Conservation (phyloP, 2,797 vertebrate genomes). For the Halcyon smyrnensis region DNA sequence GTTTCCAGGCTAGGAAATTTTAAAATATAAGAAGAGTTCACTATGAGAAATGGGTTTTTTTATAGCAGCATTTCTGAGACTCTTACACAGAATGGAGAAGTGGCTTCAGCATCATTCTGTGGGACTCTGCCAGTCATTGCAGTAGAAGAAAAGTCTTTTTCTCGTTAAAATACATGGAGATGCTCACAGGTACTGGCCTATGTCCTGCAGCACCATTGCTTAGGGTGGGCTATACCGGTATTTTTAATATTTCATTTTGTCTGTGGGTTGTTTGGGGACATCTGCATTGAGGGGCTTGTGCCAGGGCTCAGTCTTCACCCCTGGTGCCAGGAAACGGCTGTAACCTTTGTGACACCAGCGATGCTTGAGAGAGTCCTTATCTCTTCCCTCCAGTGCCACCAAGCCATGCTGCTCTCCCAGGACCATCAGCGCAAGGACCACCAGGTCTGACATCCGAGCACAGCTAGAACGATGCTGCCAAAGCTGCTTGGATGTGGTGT, state of each 20-base stretch:
- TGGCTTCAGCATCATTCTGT: background rate
- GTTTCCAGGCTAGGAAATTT: background rate
- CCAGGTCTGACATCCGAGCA: accelerated
- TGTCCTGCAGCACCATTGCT: background rate
- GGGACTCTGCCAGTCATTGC: background rate
- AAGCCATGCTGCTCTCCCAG: background rate
- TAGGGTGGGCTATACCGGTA: accelerated
- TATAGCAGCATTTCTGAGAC: background rate
- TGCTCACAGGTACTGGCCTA: background rate
- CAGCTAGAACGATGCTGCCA: accelerated
- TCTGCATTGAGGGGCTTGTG: accelerated
- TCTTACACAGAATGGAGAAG: background rate
- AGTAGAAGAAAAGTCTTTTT: background rate
- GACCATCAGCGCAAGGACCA: background rate
- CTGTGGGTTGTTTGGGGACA: background rate
- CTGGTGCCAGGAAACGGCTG: background rate
- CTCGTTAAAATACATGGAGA: background rate
- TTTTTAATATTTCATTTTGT: background rate
- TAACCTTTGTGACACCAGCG: background rate
- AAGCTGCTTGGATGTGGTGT: background rate
- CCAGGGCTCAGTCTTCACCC: background rate
- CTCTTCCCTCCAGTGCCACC: background rate
- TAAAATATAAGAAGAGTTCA: background rate
- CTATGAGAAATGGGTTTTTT: accelerated
- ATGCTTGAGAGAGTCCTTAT: background rate